Evolutionary conservation across 30 jellyfish, hydroid and myxozoan species (phyloP).

Genomic region (Pseudorhiza aurosa): DNA sequence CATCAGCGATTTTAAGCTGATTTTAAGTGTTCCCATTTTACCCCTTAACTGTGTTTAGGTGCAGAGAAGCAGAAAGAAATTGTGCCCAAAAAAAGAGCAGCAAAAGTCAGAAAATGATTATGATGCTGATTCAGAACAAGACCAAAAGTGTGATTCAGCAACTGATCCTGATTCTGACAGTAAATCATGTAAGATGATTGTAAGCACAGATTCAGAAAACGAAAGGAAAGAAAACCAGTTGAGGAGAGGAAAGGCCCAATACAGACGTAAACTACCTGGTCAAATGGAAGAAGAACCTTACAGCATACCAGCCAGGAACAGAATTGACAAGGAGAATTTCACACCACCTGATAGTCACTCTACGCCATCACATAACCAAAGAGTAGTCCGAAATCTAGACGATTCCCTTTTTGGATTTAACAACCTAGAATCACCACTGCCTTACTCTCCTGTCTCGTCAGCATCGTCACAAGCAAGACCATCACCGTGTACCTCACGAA

Average conservation of each 20-base stretch:
- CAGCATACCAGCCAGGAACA: neutral
- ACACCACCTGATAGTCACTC: constrained; percentile 89
- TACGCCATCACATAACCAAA: constrained; percentile 68
- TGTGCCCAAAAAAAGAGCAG: neutral
- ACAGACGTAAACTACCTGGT: neutral
- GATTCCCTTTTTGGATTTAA: constrained; percentile 79
- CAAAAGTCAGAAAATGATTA: constrained; percentile 52
- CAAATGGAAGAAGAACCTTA: neutral
- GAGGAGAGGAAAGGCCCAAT: neutral
- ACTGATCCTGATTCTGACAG: constrained; percentile 30
- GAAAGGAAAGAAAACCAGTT: neutral
- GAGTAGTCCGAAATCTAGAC: constrained; percentile 65
- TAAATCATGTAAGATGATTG: neutral
- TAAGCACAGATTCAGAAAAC: constrained; percentile 10
- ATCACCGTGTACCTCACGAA: constrained; percentile 18
- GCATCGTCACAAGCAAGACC: constrained; percentile 4
- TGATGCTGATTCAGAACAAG: constrained; percentile 84
- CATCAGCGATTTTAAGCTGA: too few relatives aligned
- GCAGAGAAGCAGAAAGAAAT: neutral
- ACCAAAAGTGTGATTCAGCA: constrained; percentile 25
- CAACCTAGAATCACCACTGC: constrained; percentile 59
- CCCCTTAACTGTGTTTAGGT: too few relatives aligned
- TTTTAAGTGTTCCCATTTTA: too few relatives aligned
- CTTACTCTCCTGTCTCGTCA: constrained; percentile 60
- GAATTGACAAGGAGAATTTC: constrained; percentile 65